phyloP scores from a whole-genome alignment of 2,113 vertebrate species.

The Dascyllus trimaculatus region DNA sequence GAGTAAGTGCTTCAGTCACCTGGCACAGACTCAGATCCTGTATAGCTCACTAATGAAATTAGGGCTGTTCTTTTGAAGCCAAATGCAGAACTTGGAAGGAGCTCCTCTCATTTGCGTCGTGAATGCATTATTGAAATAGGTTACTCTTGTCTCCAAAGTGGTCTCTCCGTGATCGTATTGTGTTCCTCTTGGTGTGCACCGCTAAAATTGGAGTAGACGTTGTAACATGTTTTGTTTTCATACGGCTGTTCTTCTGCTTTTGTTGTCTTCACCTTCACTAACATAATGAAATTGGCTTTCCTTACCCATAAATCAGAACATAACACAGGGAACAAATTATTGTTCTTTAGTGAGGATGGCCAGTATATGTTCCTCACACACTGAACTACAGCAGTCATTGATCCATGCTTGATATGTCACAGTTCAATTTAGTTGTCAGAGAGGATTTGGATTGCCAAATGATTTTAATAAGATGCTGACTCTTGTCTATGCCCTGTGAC shows the following conservation, averaged over 20 bases:
- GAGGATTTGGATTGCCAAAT: neutral
- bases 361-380: no score
- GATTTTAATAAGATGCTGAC: no score
- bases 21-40: constrained; percentile 51
- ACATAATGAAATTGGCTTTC: constrained; percentile 21
- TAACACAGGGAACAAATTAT: neutral
- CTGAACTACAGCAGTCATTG: no score
- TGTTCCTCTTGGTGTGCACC: constrained; percentile 33
- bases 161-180: constrained; percentile 45
- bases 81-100: constrained; percentile 64
- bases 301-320: neutral
- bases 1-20: constrained; percentile 62
- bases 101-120: constrained; percentile 35
- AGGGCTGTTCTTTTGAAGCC: constrained; percentile 45
- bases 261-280: constrained; percentile 13
- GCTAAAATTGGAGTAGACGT: constrained; percentile 47
- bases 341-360: no score
- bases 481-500: no score
- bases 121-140: constrained; percentile 75
- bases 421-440: neutral
- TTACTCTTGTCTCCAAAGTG: constrained; percentile 62
- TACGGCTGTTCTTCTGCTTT: constrained; percentile 4
- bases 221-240: constrained; percentile 52
- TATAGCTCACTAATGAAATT: constrained; percentile 70
- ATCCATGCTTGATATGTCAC: neutral